Percentiles rank a stretch among this genome's conserved stretches.
phyloP scores from a whole-genome alignment of 2,797 vertebrate species.

The Crotalus adamanteus region DNA sequence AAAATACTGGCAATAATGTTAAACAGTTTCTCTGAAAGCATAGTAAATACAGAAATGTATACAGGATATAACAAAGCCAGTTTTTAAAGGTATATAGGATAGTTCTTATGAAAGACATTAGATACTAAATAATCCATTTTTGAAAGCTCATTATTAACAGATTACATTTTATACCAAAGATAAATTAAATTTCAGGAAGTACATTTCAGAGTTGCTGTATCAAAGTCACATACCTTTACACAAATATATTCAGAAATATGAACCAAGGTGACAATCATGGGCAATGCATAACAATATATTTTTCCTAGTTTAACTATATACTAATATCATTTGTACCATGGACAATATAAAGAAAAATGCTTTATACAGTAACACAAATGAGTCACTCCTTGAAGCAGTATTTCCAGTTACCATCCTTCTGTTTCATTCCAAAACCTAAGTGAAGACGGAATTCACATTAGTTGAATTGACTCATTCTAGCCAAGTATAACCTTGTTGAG shows the following conservation, averaged over 20 bases:
- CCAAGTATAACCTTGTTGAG: background rate
- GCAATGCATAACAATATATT: background rate
- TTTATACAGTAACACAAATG: background rate
- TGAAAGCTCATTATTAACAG: background rate
- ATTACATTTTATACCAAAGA: background rate
- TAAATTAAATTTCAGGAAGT: background rate
- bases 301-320: background rate
- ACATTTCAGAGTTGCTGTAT: background rate
- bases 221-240: background rate
- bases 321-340: background rate
- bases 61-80: background rate
- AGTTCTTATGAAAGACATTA: background rate
- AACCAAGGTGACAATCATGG: fast-evolving
- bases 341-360: background rate
- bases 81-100: background rate
- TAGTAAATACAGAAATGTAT: background rate
- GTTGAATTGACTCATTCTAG: background rate
- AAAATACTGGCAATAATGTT: background rate
- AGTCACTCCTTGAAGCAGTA: background rate
- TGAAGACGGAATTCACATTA: background rate
- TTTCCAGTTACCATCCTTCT: background rate
- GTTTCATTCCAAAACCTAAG: background rate
- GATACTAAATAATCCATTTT: background rate
- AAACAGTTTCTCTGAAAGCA: background rate
- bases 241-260: fast-evolving